Base-by-base conservation (phyloP, 1,140 invertebrate species). In the Cherax quadricarinatus region DNA sequence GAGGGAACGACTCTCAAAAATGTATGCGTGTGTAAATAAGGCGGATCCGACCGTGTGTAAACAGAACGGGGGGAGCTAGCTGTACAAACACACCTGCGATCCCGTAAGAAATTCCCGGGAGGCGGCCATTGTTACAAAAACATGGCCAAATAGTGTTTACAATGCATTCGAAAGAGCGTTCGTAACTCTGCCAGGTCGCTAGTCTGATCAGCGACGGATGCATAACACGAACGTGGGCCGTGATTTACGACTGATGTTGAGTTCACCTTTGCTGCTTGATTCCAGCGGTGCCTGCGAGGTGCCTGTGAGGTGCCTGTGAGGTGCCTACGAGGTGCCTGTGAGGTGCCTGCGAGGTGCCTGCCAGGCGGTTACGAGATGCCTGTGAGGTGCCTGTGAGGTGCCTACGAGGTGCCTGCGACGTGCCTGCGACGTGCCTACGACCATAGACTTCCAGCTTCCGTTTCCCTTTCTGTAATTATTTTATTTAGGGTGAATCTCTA, bases 1-100 rank as follows among this genome's bases (percentile, higher is more conserved):
- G 53, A 30, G 53, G 30, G 24, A 60, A 21, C 82, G 57, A 48
- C 24, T 84, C 53, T 84, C 82, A 60, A 84, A 84, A 84, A 84
- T 84, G 49, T 84, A 84, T 84, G 82, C 62, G 49, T 84, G 82
- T 84, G 82, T 84, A 84, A 84, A 84, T 84, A 84, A 84, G 82
- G 51, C 53, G 53, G 5, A 84, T 84, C 82, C 82, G 12, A 16
- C 24, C 82, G 53, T 84, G 24, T 84, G 82, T 30, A 84, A 84
- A 84, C 53, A 84, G 53, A 84, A 84, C 53, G 53, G 82, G 24
- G 82, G 82, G 18, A 84, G 82, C 53, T 57, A 60, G n/a, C 82
- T 84, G 53, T 57, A 84, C 82, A 84, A 84, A 84, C 82, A 84
- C 82, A 84, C 82, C 82, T 84, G 82, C 14, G 51, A 84, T 57